phyloP scores from a whole-genome alignment of 1,140 invertebrate species.

The Drosophila elegans region DNA sequence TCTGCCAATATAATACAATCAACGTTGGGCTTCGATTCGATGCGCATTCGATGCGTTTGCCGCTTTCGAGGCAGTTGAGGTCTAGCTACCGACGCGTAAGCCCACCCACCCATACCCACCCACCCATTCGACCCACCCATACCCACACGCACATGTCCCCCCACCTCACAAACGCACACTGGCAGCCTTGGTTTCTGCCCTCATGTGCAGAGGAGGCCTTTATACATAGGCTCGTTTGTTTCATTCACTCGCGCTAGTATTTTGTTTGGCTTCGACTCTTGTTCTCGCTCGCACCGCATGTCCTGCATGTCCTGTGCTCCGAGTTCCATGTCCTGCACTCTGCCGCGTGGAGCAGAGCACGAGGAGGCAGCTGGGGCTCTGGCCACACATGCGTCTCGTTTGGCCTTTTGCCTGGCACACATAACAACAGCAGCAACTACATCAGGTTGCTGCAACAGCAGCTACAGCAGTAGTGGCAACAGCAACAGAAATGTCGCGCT shows the following conservation, averaged over 20 bases:
- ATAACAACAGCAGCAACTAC: conserved; percentile 53
- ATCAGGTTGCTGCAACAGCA: conserved; percentile 18
- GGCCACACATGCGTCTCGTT: conserved; percentile 76
- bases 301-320: conserved; percentile 16
- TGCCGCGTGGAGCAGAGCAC: conserved; percentile 3
- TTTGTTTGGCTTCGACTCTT: conserved; percentile 36
- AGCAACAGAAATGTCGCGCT: conserved; percentile 54
- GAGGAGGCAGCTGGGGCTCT: conserved; percentile 26
- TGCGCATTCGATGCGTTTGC: conserved; percentile 79
- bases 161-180: conserved; percentile 22
- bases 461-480: conserved; percentile 11
- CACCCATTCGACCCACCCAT: background rate
- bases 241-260: conserved; percentile 43
- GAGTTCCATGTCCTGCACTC: conserved; percentile 25
- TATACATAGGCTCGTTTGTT: conserved; percentile 71
- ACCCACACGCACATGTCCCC: conserved; percentile 5
- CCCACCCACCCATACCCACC: conserved; percentile 21
- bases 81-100: conserved; percentile 65
- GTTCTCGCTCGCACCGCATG: conserved; percentile 43
- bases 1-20: conserved; percentile 79
- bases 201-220: conserved; percentile 60
- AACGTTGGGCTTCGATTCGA: conserved; percentile 72
- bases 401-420: conserved; percentile 80
- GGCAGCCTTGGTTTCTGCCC: conserved; percentile 45
- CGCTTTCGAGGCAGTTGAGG: conserved; percentile 46